Evolutionary conservation across 2,888 invertebrate species (phyloP).

Genomic region (Eueremaeus valkanovi): DNA sequence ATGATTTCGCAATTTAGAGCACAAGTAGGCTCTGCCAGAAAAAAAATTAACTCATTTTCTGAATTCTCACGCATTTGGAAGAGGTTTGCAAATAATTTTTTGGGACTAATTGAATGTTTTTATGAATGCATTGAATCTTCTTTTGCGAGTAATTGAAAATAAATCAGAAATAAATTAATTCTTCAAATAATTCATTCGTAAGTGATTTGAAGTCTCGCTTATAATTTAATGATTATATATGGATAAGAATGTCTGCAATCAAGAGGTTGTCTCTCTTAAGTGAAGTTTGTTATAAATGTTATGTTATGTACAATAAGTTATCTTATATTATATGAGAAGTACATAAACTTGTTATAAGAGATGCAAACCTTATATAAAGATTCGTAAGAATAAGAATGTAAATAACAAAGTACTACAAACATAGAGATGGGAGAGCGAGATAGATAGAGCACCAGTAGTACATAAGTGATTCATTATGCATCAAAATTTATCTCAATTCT

Average conservation of each 20-base stretch:
- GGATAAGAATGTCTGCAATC: not conserved
- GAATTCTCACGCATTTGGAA: not conserved
- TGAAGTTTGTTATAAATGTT: not conserved
- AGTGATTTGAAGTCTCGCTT: not conserved
- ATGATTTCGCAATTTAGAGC: not conserved
- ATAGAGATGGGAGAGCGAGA: too few species aligned
- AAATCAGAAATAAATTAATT: not conserved
- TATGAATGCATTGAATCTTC: too few species aligned
- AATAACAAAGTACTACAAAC: not conserved
- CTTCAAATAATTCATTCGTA: not conserved
- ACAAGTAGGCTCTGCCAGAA: not conserved
- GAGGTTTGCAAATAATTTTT: not conserved
- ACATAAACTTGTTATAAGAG: not conserved
- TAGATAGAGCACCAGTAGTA: not conserved
- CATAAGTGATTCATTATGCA: constrained; percentile 11
- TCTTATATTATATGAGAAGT: not conserved
- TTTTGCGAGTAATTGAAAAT: not conserved
- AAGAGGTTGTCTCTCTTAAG: not conserved
- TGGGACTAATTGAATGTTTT: too few species aligned
- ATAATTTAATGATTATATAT: not conserved
- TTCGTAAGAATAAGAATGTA: not conserved
- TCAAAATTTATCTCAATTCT: not conserved
- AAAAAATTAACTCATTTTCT: not conserved
- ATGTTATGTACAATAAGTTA: not conserved
- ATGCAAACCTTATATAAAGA: not conserved